Evolutionary conservation across 2,888 invertebrate species (phyloP), one percentile per base, ranked within the genome.

Genomic region (Drosophila melanosoma): DNA sequence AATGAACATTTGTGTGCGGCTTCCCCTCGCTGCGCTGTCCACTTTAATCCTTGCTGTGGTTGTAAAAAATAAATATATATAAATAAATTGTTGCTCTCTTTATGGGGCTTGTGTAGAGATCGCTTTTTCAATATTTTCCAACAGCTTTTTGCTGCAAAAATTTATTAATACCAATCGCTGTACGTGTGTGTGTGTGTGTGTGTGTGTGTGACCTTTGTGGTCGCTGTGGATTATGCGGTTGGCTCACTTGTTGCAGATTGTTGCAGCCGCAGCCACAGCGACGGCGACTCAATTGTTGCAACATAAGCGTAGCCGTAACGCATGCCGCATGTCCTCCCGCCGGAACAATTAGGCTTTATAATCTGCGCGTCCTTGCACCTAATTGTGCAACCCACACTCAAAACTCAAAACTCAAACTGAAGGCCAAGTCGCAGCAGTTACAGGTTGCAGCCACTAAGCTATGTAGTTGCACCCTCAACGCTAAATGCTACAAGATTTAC

Each of bases 111-210:
- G 81, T 89, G 83, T 84, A 86, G 84, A 87, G 87, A 89, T 84
- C 89, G 89, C 63, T 89, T 84, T 84, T 84, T 89, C 89, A 84
- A 89, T 84, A 89, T 84, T 84, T 84, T 79, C 81, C 73, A 75
- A 63, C 87, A 75, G 79, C 85, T 87, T 83, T 87, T 83, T 85
- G 58, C 69, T 52, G 74, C 69, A 83, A 83, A 83, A 83, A 83
- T 84, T 84, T 84, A 89, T 89, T 87, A 84, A 89, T 89, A 73
- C 86, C 76, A 82, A 81, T 69, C 60, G 36, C 26, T 40, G 45
- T 42, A 36, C 49, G 49, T 40, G 49, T 54, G 56, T 56, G 59
- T 51, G 62, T 36, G 60, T 58, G 56, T 20, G 26, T 45, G 67
- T 45, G 64, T 53, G 66, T 53, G 79, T 76, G 84, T 89, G 89